A percentile compares a stretch with the other conserved stretches of the same genome.
These are phyloP conservation scores for Zophobas morio DNA, from an alignment of 1,140 invertebrate genomes.

Conservation along the genomic window DNA sequence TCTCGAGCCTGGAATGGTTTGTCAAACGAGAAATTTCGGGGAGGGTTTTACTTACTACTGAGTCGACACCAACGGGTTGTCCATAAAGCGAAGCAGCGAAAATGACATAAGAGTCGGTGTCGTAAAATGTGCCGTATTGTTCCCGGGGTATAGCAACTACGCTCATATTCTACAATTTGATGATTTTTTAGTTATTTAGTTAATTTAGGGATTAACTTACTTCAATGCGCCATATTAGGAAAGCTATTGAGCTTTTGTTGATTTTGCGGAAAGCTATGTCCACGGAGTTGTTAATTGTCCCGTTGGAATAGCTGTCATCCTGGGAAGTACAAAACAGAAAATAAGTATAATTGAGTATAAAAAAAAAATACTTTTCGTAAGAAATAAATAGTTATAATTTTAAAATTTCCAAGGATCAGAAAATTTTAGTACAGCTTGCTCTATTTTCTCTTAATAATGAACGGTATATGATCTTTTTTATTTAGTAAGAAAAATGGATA, in stretches of 20 bases:
- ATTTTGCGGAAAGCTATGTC: slow-evolving; percentile 81
- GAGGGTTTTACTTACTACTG: slow-evolving; percentile 73
- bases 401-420: too few species aligned
- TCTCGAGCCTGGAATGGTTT: slow-evolving; percentile 67
- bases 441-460: too few species aligned
- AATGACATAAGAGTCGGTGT: slow-evolving; percentile 89
- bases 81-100: slow-evolving; percentile 82
- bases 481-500: too few species aligned
- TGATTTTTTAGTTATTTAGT: not conserved
- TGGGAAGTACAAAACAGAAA: slow-evolving; percentile 50
- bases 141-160: slow-evolving; percentile 82
- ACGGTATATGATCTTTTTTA: too few species aligned
- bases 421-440: too few species aligned
- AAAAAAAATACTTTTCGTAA: slow-evolving; percentile 8
- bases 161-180: slow-evolving; percentile 78
- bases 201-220: slow-evolving; percentile 67
- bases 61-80: slow-evolving; percentile 75
- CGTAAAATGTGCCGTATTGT: slow-evolving; percentile 88
- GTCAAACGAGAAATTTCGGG: not conserved
- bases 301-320: slow-evolving; percentile 62
- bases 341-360: slow-evolving; percentile 6
- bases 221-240: slow-evolving; percentile 87
- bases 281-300: slow-evolving; percentile 64
- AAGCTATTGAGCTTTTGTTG: slow-evolving; percentile 79
- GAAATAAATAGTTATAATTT: not conserved